Evolutionary conservation across 2,113 vertebrate species (phyloP).

Genomic region (Donacobius atricapilla): DNA sequence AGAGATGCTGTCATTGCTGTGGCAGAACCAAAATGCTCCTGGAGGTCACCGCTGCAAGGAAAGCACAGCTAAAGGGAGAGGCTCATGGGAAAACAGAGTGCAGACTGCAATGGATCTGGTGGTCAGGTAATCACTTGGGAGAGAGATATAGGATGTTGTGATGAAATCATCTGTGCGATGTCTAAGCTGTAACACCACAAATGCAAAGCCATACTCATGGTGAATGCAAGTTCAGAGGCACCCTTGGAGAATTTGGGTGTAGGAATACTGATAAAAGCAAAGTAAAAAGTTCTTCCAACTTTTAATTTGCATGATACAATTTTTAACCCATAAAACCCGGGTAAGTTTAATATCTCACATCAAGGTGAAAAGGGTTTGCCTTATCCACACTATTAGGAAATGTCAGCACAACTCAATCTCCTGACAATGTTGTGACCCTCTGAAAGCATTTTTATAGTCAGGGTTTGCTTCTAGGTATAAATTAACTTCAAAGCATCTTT

Average conservation of each 20-base stretch:
- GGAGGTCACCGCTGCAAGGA: neutral
- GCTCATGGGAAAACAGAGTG: neutral
- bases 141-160: neutral
- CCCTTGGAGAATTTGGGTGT: neutral
- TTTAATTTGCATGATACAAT: neutral
- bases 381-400: neutral
- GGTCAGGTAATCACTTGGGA: neutral
- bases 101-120: neutral
- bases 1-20: neutral
- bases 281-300: neutral
- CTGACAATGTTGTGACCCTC: neutral
- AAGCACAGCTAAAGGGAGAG: neutral
- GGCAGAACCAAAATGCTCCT: neutral
- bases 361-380: neutral
- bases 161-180: neutral
- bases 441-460: constrained; percentile 42
- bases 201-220: neutral
- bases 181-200: neutral
- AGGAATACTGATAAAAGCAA: neutral
- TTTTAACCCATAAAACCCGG: neutral
- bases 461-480: neutral
- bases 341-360: neutral
- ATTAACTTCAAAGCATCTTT: constrained; percentile 19
- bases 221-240: neutral
- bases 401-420: neutral